Percentiles rank a stretch among this genome's conserved stretches.
These are phyloP conservation scores for Echinometra lucunter DNA, from an alignment of 53 echinoderm and acorn worm species.

Conservation along the genomic window DNA sequence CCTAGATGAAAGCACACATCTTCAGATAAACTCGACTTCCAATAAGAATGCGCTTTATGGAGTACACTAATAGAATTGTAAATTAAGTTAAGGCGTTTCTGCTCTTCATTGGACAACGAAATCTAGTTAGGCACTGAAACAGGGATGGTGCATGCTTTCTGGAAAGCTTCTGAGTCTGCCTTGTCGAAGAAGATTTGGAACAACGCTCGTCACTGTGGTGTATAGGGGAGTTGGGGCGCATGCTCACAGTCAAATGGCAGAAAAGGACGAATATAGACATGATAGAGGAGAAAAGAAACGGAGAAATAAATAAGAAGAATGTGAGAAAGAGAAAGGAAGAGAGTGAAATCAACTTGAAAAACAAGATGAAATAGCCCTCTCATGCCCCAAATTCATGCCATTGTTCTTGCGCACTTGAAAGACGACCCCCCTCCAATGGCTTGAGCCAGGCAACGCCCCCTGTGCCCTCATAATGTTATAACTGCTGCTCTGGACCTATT, in stretches of 20 bases:
- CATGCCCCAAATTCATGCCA: no score
- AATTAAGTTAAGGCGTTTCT: background rate
- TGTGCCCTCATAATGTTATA: no score
- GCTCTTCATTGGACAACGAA: background rate
- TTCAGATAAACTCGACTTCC: background rate
- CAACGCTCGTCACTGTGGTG: no score
- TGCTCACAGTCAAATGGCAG: background rate
- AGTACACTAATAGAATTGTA: background rate
- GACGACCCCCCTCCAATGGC: background rate
- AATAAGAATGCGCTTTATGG: background rate
- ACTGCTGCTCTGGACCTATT: no score
- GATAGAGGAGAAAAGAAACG: background rate
- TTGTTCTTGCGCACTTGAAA: no score
- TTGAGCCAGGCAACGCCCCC: background rate
- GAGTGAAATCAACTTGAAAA: background rate
- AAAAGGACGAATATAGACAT: background rate
- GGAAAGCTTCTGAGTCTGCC: background rate
- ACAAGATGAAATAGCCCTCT: no score
- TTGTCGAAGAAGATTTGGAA: background rate
- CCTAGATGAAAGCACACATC: background rate
- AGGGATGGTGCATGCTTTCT: background rate
- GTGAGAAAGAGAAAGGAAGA: background rate
- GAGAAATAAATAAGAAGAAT: background rate
- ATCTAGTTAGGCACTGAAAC: background rate
- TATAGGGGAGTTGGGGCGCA: no score